These are phyloP conservation scores for Enteromius afrohamiltoni DNA, from an alignment of 2,797 vertebrate species.

Conservation along the genomic window DNA sequence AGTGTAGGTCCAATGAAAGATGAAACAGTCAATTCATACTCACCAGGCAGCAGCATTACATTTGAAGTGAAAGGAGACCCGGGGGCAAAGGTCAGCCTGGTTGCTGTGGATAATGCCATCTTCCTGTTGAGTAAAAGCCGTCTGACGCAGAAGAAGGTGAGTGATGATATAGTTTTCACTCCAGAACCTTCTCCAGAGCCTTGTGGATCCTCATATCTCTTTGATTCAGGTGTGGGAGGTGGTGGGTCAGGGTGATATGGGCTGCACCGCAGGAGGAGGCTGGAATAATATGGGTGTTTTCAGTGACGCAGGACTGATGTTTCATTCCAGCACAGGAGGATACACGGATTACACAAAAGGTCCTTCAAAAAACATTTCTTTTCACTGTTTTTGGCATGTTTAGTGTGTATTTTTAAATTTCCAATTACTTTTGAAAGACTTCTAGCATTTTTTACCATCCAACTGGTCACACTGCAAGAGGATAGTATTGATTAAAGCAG, in stretches of 20 bases:
- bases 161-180: not conserved
- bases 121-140: conserved; percentile 77
- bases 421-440: too few relatives aligned
- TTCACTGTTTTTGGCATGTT: too few relatives aligned
- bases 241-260: conserved; percentile 78
- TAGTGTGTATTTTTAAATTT: too few relatives aligned
- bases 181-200: not conserved
- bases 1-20: conserved; percentile 58
- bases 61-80: conserved; percentile 77
- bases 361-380: not conserved
- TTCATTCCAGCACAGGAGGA: conserved; percentile 64
- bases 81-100: conserved; percentile 78
- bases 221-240: conserved; percentile 78
- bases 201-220: not conserved
- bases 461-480: too few relatives aligned
- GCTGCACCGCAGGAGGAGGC: conserved; percentile 79
- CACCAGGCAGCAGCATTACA: conserved; percentile 66
- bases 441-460: too few relatives aligned
- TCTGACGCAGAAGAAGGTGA: conserved; percentile 83
- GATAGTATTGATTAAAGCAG: too few relatives aligned
- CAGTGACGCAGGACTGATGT: conserved; percentile 77
- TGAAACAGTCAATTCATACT: conserved; percentile 23
- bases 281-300: conserved; percentile 68
- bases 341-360: not conserved
- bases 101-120: conserved; percentile 84